Base-by-base conservation (phyloP, 2,113 vertebrate species). In the Artemisiospiza belli region DNA sequence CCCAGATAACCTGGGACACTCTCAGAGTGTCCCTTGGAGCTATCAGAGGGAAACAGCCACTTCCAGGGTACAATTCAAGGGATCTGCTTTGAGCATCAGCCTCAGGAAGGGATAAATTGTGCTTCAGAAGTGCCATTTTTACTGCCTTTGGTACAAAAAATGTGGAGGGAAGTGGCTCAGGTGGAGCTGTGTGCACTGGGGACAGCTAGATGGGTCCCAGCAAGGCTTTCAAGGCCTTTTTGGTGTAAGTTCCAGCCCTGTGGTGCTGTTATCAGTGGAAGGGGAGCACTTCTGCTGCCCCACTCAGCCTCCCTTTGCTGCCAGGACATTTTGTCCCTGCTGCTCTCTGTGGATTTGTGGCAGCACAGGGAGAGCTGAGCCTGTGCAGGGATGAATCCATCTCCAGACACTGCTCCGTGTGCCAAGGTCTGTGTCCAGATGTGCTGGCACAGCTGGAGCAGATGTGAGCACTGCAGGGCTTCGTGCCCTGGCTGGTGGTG, bases 401-500 rank as follows among this genome's bases (percentile, higher is more conserved):
- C 33, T 30, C 5, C 57, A 59, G 72, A 15, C 37, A 47, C n/a
- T 30, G 66, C 46, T 37, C 30, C 33, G 43, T 12, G 37, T n/a
- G 13, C 35, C 44, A 20, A 41, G 54, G 44, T 20, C 44, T 70
- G 66, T 1, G 1, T 31, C 20, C 62, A 82, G 59, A 78, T 73
- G 66, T 39, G 37, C 39, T 61, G n/a, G 15, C 78, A 44, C 58
- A 64, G 43, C 27, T 37, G 15, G 37, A 24, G 31, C 59, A 64
- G 82, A 22, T 1, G 2, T 70, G 74, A 75, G 35, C 13, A 1
- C 4, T 25, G 35, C 35, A 33, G 67, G 78, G 35, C 15, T 22
- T 52, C 12, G 0, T 77, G 67, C 27, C 41, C 85, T 43, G 31
- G 59, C 3, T 33, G 0, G 0, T 41, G 43, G 52, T 57, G 72